A percentile compares a stretch with the other conserved stretches of the same genome.
Conservation (phyloP, 2,888 invertebrate genomes). For the Heliconius cydno region DNA sequence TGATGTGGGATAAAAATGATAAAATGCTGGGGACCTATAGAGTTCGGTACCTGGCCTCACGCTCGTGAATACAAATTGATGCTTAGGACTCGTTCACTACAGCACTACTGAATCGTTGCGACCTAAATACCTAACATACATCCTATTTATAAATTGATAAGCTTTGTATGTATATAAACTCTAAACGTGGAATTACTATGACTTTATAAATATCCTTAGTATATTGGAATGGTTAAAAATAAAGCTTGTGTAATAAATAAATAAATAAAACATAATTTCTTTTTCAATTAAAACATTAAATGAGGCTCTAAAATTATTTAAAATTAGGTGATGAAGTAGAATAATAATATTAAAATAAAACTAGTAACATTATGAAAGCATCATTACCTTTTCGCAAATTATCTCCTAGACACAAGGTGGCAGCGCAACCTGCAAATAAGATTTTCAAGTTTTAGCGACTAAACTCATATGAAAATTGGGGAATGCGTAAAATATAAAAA, state of each 20-base stretch:
- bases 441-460: conserved; percentile 57
- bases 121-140: conserved; percentile 28
- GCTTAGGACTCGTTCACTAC: conserved; percentile 52
- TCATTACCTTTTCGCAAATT: conserved; percentile 78
- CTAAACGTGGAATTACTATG: not conserved
- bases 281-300: no score
- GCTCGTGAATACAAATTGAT: conserved; percentile 73
- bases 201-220: not conserved
- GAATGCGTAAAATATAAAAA: not conserved
- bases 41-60: conserved; percentile 48
- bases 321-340: no score
- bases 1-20: conserved; percentile 48
- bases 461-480: not conserved
- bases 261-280: no score
- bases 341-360: not conserved
- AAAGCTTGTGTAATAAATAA: not conserved
- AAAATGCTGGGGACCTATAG: conserved; percentile 48
- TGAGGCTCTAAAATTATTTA: no score
- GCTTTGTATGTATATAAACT: not conserved
- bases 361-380: conserved; percentile 22
- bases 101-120: conserved; percentile 14
- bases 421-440: conserved; percentile 75
- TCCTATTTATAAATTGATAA: not conserved
- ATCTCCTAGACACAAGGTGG: conserved; percentile 68
- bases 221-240: not conserved